These are phyloP conservation scores for Gallinago stenura DNA, from an alignment of 2,797 vertebrate genomes.

Conservation along the genomic window DNA sequence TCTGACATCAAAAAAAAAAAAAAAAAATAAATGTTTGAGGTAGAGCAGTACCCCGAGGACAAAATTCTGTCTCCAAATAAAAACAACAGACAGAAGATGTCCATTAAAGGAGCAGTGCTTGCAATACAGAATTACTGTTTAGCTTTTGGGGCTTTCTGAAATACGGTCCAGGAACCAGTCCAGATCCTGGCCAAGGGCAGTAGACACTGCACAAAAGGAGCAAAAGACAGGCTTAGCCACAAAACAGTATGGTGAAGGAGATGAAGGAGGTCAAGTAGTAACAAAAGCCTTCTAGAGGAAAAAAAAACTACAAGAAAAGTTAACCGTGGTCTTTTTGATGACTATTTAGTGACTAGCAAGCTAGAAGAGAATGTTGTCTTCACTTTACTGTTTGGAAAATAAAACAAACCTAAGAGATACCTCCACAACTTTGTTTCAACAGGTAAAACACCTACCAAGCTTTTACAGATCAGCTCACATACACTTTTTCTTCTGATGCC, in stretches of 20 bases:
- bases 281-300: background rate
- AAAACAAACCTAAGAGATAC: background rate
- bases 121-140: background rate
- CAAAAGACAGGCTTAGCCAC: background rate
- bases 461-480: background rate
- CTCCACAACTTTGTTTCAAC: background rate
- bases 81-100: fast-evolving
- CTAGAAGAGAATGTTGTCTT: background rate
- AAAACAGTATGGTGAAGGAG: background rate
- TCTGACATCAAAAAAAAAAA: background rate
- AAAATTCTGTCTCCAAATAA: background rate
- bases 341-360: background rate
- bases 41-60: background rate
- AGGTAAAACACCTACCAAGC: background rate
- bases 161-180: fast-evolving
- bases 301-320: background rate
- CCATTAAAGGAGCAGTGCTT: background rate
- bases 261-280: background rate
- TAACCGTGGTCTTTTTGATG: background rate
- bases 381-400: background rate
- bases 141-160: background rate
- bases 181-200: background rate
- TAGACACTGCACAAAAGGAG: background rate
- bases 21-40: background rate
- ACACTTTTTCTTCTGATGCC: background rate